Conservation (phyloP, 2,113 vertebrate genomes). For the Muntiacus muntjak region DNA sequence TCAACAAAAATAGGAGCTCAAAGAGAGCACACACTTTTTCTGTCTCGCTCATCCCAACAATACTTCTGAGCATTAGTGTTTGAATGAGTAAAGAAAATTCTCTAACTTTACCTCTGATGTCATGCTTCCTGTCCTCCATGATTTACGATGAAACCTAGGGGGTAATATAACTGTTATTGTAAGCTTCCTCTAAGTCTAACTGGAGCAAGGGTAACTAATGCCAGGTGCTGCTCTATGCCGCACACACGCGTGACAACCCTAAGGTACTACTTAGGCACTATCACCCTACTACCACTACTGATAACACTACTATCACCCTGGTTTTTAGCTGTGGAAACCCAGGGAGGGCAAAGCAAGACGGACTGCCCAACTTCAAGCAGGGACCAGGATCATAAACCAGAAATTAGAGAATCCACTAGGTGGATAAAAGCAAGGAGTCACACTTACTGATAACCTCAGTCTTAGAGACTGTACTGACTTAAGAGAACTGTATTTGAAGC, state of each 20-base stretch:
- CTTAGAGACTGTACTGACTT: background rate
- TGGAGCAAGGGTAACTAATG: background rate
- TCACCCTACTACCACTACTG: too few species aligned
- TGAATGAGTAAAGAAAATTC: background rate
- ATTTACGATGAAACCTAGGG: background rate
- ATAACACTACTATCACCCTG: background rate
- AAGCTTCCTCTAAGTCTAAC: background rate
- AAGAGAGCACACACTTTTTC: background rate
- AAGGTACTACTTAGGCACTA: too few species aligned
- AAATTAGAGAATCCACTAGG: background rate
- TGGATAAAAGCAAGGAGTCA: background rate
- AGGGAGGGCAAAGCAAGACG: too few species aligned
- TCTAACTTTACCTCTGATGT: background rate
- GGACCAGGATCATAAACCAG: background rate
- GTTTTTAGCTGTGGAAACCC: background rate
- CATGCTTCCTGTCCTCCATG: background rate
- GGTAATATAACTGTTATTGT: background rate
- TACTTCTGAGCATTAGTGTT: background rate
- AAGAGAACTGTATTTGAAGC: background rate
- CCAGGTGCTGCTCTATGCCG: background rate
- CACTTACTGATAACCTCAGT: background rate
- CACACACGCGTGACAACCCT: accelerated
- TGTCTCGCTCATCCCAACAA: background rate
- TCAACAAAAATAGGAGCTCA: background rate
- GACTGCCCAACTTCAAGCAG: background rate